A percentile compares a stretch with the other conserved stretches of the same genome.
Evolutionary conservation across 2,888 invertebrate species (phyloP).

Genomic region (Ypsolopha scabrella): DNA sequence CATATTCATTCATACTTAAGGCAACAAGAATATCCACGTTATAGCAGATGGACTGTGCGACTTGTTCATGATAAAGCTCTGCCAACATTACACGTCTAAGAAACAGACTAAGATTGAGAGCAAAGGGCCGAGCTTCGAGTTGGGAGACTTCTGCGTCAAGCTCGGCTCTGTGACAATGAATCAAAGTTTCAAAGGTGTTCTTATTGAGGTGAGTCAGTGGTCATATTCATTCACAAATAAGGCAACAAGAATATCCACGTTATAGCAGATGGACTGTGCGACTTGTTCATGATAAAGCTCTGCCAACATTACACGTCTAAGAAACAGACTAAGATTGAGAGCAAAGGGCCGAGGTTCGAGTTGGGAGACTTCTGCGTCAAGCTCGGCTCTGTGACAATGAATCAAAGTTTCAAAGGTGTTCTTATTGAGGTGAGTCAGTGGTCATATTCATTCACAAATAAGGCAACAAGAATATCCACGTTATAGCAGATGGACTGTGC

Average conservation of each 20-base stretch:
- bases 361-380: conserved; percentile 94
- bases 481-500: conserved; percentile 92
- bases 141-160: conserved; percentile 93
- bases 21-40: conserved; percentile 86
- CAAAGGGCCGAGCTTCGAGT: conserved; percentile 89
- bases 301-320: conserved; percentile 89
- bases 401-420: conserved; percentile 93
- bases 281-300: conserved; percentile 90
- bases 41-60: conserved; percentile 94
- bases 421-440: conserved; percentile 87
- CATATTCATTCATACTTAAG: conserved; percentile 91
- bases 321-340: conserved; percentile 89
- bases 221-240: too few relatives aligned
- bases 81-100: conserved; percentile 88
- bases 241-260: conserved; percentile 88
- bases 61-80: conserved; percentile 89
- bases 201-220: conserved; percentile 88
- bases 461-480: conserved; percentile 85
- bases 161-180: conserved; percentile 93
- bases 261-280: conserved; percentile 92
- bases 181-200: conserved; percentile 92
- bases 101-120: conserved; percentile 92
- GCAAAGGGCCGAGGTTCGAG: conserved; percentile 89
- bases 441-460: conserved; percentile 90
- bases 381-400: conserved; percentile 92